Conservation (phyloP, 1,140 invertebrate genomes). For the Drosophila hydei region DNA sequence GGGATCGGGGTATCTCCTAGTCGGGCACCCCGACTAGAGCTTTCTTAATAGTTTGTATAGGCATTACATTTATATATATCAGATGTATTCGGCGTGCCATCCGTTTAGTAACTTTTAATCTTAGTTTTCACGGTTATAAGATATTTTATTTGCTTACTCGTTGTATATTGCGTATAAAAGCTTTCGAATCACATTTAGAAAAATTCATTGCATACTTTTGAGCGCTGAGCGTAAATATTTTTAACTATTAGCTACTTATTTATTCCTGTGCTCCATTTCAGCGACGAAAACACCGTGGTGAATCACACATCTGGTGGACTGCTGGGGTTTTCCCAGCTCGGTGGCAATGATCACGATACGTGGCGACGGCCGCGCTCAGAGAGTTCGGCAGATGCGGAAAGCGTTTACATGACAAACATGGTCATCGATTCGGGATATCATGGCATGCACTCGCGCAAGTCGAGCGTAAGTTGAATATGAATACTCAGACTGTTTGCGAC, state of each 20-base stretch:
- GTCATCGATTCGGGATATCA: conserved; percentile 84
- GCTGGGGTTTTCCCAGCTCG: conserved; percentile 67
- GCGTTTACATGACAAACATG: conserved; percentile 88
- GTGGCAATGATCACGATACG: conserved; percentile 86
- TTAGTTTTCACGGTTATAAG: too few species aligned
- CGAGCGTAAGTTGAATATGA: conserved; percentile 64
- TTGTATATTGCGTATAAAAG: too few species aligned
- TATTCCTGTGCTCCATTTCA: conserved; percentile 45
- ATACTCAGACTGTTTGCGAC: not conserved
- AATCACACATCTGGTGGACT: conserved; percentile 73
- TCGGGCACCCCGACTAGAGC: too few species aligned
- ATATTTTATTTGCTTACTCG: too few species aligned
- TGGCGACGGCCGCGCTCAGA: conserved; percentile 88
- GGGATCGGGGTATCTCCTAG: too few species aligned
- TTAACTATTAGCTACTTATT: too few species aligned
- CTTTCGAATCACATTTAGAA: too few species aligned
- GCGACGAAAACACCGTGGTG: conserved; percentile 85
- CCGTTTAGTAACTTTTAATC: too few species aligned
- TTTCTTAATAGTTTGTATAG: too few species aligned
- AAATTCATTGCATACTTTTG: conserved; percentile 3
- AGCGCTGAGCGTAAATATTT: not conserved
- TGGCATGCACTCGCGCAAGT: conserved; percentile 81
- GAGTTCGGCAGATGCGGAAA: conserved; percentile 89
- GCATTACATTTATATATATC: too few species aligned
- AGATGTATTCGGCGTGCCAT: too few species aligned